A percentile compares a stretch with the other conserved stretches of the same genome.
Conservation (phyloP, 2,797 vertebrate genomes). For the Typhlichthys subterraneus region DNA sequence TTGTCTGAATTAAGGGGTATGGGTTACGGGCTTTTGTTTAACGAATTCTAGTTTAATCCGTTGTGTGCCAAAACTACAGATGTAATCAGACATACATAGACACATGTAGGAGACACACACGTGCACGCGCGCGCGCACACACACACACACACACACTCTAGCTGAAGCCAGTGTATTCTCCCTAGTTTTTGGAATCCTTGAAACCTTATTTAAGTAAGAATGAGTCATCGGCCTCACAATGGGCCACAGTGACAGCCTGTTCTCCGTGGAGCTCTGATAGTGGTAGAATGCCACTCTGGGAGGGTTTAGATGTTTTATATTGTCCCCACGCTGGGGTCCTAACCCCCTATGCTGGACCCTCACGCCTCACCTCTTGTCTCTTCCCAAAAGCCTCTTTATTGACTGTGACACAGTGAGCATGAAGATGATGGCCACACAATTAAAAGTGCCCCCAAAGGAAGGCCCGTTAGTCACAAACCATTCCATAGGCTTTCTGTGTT, state of each 20-base stretch:
- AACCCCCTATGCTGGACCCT: constrained; percentile 56
- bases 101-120: constrained; percentile 26
- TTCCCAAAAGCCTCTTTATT: constrained; percentile 80
- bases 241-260: constrained; percentile 64
- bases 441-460: constrained; percentile 66
- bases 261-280: constrained; percentile 54
- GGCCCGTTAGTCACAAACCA: constrained; percentile 55
- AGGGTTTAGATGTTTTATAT: constrained; percentile 62
- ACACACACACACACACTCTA: constrained; percentile 23
- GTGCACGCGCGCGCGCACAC: background rate
- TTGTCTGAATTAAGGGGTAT: constrained; percentile 20
- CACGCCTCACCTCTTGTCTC: constrained; percentile 69
- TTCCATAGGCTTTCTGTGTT: constrained; percentile 42
- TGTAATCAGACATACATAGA: constrained; percentile 1
- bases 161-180: constrained; percentile 48
- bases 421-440: constrained; percentile 76
- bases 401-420: constrained; percentile 78
- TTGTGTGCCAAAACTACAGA: background rate
- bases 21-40: constrained; percentile 1
- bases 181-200: constrained; percentile 48
- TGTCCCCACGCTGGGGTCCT: constrained; percentile 63
- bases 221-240: constrained; percentile 71
- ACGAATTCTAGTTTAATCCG: background rate
- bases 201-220: constrained; percentile 59
- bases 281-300: constrained; percentile 61